Conservation (phyloP, 1,140 invertebrate species). For the Mya arenaria region DNA sequence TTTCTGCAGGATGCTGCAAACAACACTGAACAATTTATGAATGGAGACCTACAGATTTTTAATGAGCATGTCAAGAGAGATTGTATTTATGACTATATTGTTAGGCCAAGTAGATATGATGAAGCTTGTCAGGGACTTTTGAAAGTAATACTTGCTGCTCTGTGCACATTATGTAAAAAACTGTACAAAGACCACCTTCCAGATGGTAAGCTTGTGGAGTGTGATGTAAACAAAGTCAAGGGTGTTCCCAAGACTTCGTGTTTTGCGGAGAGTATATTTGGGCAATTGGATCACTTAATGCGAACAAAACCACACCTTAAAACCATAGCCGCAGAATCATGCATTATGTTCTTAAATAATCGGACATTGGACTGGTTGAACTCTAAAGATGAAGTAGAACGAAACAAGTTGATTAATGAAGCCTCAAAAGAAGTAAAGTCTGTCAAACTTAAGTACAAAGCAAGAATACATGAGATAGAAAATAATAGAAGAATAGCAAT, state of each 20-base stretch:
- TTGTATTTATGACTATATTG: neutral
- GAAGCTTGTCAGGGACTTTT: neutral
- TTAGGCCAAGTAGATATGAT: neutral
- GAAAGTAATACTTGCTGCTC: slow-evolving; percentile 13
- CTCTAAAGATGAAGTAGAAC: slow-evolving; percentile 32
- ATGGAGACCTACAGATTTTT: slow-evolving; percentile 17
- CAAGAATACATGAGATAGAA: neutral
- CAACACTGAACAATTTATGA: slow-evolving; percentile 37
- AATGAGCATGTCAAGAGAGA: slow-evolving; percentile 39
- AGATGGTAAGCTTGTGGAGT: neutral
- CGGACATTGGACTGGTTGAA: slow-evolving; percentile 29
- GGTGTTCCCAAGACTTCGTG: slow-evolving; percentile 20
- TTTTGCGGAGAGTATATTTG: slow-evolving; percentile 54
- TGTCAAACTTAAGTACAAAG: neutral
- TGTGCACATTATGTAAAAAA: neutral
- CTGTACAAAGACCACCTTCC: slow-evolving; percentile 31
- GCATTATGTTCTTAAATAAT: slow-evolving; percentile 44
- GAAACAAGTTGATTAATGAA: neutral
- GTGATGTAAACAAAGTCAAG: neutral
- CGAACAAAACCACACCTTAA: slow-evolving; percentile 34
- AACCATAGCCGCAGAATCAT: slow-evolving; percentile 42
- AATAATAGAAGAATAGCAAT: neutral
- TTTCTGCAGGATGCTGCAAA: slow-evolving; percentile 37
- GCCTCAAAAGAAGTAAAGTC: slow-evolving; percentile 15
- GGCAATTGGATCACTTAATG: slow-evolving; percentile 24